Evolutionary conservation across 2,797 vertebrate genomes (phyloP).

Genomic region (Pangasius larnaudii): DNA sequence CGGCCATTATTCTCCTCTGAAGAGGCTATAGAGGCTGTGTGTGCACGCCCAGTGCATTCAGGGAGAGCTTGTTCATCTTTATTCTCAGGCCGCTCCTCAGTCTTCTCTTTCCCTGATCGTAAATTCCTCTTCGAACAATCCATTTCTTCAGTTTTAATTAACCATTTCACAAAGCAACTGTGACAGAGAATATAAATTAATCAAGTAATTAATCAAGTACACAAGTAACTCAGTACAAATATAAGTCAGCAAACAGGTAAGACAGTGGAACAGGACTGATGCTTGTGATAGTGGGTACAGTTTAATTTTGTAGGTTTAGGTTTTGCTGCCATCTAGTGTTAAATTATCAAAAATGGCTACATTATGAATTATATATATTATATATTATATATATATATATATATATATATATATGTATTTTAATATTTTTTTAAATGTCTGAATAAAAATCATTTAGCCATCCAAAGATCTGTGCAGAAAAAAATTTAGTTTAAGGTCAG

Average conservation of each 20-base stretch:
- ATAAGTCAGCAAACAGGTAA: not conserved
- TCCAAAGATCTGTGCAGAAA: not conserved
- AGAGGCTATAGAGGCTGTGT: not conserved
- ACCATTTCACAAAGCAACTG: conserved; percentile 16
- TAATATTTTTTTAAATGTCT: not conserved
- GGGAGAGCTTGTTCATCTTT: conserved; percentile 34
- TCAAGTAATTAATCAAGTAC: conserved; percentile 25
- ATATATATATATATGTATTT: not conserved
- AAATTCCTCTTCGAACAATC: conserved; percentile 62
- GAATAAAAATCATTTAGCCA: not conserved
- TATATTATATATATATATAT: too few relatives aligned
- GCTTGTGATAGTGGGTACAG: not conserved
- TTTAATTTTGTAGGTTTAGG: not conserved
- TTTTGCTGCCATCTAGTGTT: conserved; percentile 76
- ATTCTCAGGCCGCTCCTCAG: conserved; percentile 55
- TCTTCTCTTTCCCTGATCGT: conserved; percentile 58
- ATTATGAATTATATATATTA: not conserved
- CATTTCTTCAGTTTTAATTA: conserved; percentile 54
- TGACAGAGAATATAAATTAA: conserved; percentile 9
- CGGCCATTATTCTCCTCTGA: conserved; percentile 57
- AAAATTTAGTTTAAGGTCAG: not conserved
- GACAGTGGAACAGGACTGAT: not conserved
- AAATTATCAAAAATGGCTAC: not conserved
- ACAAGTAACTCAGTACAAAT: conserved; percentile 5
- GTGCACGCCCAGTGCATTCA: conserved; percentile 22